Evolutionary conservation across 2,888 invertebrate species (phyloP).

Genomic region (Chesias legatella): DNA sequence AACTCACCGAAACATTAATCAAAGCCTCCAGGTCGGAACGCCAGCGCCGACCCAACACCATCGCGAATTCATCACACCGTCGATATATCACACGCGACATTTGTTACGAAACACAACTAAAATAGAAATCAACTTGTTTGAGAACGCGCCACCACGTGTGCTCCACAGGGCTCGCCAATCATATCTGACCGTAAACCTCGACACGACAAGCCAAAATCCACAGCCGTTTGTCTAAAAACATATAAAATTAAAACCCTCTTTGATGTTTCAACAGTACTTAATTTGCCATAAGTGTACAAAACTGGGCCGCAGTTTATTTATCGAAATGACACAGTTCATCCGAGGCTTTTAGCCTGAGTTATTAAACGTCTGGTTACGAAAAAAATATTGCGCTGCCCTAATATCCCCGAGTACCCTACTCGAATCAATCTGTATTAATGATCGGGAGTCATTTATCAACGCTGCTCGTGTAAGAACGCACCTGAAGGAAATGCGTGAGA

Average conservation of each 20-base stretch:
- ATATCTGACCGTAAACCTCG: slow-evolving; percentile 46
- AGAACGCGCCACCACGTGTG: slow-evolving; percentile 47
- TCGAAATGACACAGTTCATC: slow-evolving; percentile 54
- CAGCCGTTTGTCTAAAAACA: slow-evolving; percentile 36
- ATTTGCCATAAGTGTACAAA: slow-evolving; percentile 52
- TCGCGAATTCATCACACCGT: slow-evolving; percentile 42
- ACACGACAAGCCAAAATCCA: slow-evolving; percentile 17
- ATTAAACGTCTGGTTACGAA: slow-evolving; percentile 29
- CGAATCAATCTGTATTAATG: slow-evolving; percentile 26
- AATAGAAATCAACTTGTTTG: slow-evolving; percentile 47
- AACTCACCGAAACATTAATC: slow-evolving; percentile 34
- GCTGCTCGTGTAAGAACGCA: slow-evolving; percentile 70
- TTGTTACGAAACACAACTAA: slow-evolving; percentile 45
- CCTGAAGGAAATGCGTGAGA: slow-evolving; percentile 70
- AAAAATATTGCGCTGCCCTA: slow-evolving; percentile 25
- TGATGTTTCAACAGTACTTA: slow-evolving; percentile 48
- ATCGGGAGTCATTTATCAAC: slow-evolving; percentile 49
- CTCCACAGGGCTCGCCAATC: slow-evolving; percentile 46
- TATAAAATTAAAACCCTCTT: slow-evolving; percentile 41
- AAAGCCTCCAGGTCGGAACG: slow-evolving; percentile 14
- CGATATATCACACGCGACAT: slow-evolving; percentile 38
- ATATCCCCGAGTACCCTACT: slow-evolving; percentile 18
- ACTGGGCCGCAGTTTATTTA: slow-evolving; percentile 58
- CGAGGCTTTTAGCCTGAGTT: slow-evolving; percentile 41
- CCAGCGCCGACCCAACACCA: slow-evolving; percentile 21